A percentile compares a stretch with the other conserved stretches of the same genome.
These are phyloP conservation scores for Pharmacophagus antenor DNA, from an alignment of 2,888 invertebrate genomes.

Conservation along the genomic window DNA sequence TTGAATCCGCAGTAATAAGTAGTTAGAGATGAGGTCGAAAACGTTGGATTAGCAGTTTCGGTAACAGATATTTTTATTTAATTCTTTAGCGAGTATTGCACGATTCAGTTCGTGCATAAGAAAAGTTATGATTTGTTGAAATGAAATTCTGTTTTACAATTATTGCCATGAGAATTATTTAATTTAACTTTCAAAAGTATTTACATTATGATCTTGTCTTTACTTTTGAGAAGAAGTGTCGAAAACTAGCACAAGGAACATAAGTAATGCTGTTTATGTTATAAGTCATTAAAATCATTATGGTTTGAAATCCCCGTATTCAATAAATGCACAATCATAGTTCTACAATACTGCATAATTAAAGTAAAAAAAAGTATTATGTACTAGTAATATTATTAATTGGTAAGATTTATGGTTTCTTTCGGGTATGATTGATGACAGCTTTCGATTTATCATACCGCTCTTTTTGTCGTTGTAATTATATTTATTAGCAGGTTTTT, in stretches of 20 bases:
- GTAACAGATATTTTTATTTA: slow-evolving; percentile 1
- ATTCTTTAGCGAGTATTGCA: not conserved
- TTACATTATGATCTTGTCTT: no score
- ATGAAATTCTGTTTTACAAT: not conserved
- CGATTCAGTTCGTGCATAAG: not conserved
- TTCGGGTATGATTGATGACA: not conserved
- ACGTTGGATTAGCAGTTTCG: slow-evolving; percentile 19
- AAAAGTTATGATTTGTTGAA: not conserved
- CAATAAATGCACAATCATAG: not conserved
- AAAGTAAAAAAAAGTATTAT: not conserved
- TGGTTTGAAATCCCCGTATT: not conserved
- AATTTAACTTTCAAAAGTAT: not conserved
- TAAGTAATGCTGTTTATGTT: not conserved
- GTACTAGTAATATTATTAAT: not conserved
- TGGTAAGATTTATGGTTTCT: not conserved
- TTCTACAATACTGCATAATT: not conserved
- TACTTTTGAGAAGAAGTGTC: no score
- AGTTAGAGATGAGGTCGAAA: slow-evolving; percentile 27
- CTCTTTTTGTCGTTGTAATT: not conserved
- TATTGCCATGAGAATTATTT: not conserved
- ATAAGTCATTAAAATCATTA: not conserved
- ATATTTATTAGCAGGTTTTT: not conserved
- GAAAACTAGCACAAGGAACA: no score
- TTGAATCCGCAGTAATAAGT: slow-evolving; percentile 35
- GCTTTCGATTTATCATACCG: not conserved